These are phyloP conservation scores for Parasteatoda lunata DNA, from an alignment of 2,888 invertebrate genomes.

Conservation along the genomic window DNA sequence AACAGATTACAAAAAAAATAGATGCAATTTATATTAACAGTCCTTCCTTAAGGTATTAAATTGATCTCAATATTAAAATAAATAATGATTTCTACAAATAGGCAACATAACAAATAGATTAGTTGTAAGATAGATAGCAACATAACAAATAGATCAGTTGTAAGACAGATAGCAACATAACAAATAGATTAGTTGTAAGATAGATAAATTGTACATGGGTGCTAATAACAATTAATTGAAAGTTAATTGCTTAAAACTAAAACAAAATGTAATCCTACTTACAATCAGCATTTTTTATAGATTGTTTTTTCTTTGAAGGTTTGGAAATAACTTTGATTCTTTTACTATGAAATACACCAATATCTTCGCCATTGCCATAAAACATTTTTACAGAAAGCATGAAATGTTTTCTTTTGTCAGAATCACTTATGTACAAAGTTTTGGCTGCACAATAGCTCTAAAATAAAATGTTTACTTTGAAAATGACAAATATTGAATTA, in stretches of 20 bases:
- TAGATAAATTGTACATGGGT: too few species aligned
- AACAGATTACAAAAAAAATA: too few species aligned
- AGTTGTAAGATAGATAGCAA: too few species aligned
- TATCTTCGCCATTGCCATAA: constrained; percentile 97
- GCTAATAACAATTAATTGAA: too few species aligned
- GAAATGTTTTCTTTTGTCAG: constrained; percentile 99
- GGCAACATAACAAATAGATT: too few species aligned
- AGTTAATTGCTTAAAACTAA: not conserved
- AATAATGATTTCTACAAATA: too few species aligned
- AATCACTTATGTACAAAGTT: constrained; percentile 98
- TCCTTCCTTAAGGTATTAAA: too few species aligned
- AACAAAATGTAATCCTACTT: constrained; percentile 73
- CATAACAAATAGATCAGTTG: too few species aligned
- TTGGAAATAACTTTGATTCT: constrained; percentile 99
- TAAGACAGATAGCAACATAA: too few species aligned
- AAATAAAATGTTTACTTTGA: constrained; percentile 61
- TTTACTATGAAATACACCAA: constrained; percentile 98
- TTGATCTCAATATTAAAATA: too few species aligned
- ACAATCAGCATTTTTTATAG: constrained; percentile 96
- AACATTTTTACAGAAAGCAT: constrained; percentile 99
- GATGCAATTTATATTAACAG: too few species aligned
- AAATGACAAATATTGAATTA: not conserved
- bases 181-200: too few species aligned
- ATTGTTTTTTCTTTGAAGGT: constrained; percentile 99
- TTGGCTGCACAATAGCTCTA: constrained; percentile 98